Conservation (phyloP, 2,113 vertebrate genomes). For the Mesembrinibis cayennensis region DNA sequence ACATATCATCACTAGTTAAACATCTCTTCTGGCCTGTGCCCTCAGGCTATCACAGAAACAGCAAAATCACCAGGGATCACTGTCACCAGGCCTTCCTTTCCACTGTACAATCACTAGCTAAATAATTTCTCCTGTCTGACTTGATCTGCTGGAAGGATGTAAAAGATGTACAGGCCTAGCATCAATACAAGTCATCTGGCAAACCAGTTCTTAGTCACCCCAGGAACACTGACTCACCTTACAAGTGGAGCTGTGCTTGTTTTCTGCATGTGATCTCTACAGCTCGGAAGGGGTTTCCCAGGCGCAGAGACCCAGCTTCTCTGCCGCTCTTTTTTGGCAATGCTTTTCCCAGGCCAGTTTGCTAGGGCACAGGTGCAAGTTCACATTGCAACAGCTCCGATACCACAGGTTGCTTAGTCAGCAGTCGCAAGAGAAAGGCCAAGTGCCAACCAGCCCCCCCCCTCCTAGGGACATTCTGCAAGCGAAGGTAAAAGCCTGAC, state of each 20-base stretch:
- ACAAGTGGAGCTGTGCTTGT: background rate
- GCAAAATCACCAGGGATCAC: background rate
- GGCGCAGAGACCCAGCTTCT: background rate
- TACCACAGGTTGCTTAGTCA: background rate
- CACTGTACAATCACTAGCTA: background rate
- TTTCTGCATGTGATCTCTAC: background rate
- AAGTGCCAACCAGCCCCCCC: background rate
- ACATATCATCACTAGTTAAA: background rate
- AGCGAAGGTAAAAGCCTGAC: background rate
- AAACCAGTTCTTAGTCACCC: background rate
- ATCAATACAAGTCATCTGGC: background rate
- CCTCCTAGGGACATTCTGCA: background rate
- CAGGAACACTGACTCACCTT: slow-evolving; percentile 8
- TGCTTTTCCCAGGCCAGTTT: background rate
- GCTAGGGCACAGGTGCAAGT: background rate
- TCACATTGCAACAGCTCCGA: background rate
- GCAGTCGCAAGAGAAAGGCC: background rate
- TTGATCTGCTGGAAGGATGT: background rate
- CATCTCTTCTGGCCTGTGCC: background rate
- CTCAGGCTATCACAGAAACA: background rate
- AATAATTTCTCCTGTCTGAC: background rate
- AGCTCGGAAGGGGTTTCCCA: background rate
- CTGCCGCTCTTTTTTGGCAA: background rate
- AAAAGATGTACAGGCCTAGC: background rate
- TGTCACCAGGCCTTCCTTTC: background rate